Evolutionary conservation across 2,797 vertebrate species (phyloP).

Genomic region (Otus scops): DNA sequence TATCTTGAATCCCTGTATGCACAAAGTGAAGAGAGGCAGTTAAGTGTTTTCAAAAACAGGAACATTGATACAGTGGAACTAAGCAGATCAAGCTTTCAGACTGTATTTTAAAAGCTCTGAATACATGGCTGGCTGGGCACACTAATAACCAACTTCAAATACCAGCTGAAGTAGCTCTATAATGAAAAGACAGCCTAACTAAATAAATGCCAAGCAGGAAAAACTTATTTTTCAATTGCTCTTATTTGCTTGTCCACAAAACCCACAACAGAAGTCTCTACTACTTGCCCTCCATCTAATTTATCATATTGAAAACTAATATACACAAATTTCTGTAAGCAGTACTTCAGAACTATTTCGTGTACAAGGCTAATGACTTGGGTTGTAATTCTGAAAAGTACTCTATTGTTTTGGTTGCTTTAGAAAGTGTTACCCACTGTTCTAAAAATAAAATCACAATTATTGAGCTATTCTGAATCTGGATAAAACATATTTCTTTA

Average conservation of each 20-base stretch:
- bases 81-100: slow-evolving; percentile 63
- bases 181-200: slow-evolving; percentile 26
- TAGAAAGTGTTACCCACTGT: background rate
- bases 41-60: slow-evolving; percentile 21
- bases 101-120: slow-evolving; percentile 53
- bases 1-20: slow-evolving; percentile 18
- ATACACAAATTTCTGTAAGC: background rate
- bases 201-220: slow-evolving; percentile 48
- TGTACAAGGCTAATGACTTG: background rate
- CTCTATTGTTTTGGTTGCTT: background rate
- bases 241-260: background rate
- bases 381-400: background rate
- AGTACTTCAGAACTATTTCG: background rate
- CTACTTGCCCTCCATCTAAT: background rate
- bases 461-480: background rate
- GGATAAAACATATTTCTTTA: background rate
- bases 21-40: slow-evolving; percentile 31
- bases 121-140: slow-evolving; percentile 52
- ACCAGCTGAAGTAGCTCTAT: background rate
- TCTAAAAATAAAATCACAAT: background rate
- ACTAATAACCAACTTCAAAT: slow-evolving; percentile 62
- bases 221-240: background rate
- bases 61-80: slow-evolving; percentile 46
- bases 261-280: background rate
- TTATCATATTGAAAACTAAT: background rate